Evolutionary conservation across 2,888 invertebrate genomes (phyloP).

Genomic region (Hirtodrosophila cameraria): DNA sequence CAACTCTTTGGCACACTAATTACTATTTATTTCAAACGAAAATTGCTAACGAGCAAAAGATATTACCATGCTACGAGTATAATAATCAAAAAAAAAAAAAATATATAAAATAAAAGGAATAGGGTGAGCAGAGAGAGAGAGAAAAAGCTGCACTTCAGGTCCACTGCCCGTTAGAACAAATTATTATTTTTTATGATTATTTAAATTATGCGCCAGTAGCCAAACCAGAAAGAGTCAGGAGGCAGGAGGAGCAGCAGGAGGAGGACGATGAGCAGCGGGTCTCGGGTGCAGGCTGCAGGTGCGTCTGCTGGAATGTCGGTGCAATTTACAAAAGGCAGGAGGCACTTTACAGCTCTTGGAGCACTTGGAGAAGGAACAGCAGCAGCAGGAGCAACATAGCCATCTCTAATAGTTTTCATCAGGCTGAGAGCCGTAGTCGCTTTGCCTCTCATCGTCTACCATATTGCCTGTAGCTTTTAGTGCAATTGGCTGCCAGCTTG

Average conservation of each 20-base stretch:
- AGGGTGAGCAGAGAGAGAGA: slow-evolving; percentile 7
- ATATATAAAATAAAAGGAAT: slow-evolving; percentile 20
- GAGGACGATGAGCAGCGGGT: not conserved
- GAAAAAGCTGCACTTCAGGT: slow-evolving; percentile 20
- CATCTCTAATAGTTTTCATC: slow-evolving; percentile 77
- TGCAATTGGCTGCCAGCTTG: slow-evolving; percentile 76
- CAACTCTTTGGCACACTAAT: slow-evolving; percentile 74
- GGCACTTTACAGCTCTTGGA: slow-evolving; percentile 66
- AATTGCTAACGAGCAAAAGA: slow-evolving; percentile 79
- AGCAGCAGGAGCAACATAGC: slow-evolving; percentile 31
- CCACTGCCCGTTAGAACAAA: slow-evolving; percentile 63
- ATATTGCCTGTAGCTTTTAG: slow-evolving; percentile 76
- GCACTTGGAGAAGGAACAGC: slow-evolving; percentile 29
- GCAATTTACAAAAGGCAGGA: slow-evolving; percentile 72
- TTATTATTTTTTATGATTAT: slow-evolving; percentile 80
- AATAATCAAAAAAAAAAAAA: slow-evolving; percentile 55
- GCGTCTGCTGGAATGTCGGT: slow-evolving; percentile 59
- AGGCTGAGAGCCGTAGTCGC: slow-evolving; percentile 57
- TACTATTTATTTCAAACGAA: slow-evolving; percentile 79
- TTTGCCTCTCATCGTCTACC: too few relatives aligned
- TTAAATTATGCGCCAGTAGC: slow-evolving; percentile 72
- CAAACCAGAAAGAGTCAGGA: slow-evolving; percentile 52
- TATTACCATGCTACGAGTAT: slow-evolving; percentile 63
- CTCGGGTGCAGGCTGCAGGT: slow-evolving; percentile 13
- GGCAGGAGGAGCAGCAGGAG: slow-evolving; percentile 9